Conservation (phyloP, 2,113 vertebrate genomes). For the Aythya baeri region DNA sequence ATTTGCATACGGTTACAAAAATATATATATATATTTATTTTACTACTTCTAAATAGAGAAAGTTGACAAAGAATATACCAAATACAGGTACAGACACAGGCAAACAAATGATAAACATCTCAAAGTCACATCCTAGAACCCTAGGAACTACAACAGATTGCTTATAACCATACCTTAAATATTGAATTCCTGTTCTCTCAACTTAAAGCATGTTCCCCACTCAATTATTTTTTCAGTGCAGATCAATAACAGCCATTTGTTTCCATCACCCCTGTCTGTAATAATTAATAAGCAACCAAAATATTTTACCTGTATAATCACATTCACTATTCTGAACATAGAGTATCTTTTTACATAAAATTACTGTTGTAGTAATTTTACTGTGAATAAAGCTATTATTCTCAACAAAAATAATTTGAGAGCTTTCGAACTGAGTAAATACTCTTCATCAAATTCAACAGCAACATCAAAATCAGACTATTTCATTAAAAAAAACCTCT, state of each 20-base stretch:
- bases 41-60: neutral
- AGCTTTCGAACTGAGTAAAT: neutral
- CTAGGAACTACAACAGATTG: neutral
- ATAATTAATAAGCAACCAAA: neutral
- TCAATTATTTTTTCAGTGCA: conserved; percentile 32
- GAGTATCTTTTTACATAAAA: neutral
- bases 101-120: neutral
- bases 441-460: neutral
- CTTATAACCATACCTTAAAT: neutral
- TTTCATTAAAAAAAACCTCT: neutral
- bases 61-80: neutral
- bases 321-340: neutral
- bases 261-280: neutral
- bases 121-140: neutral
- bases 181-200: neutral
- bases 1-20: neutral
- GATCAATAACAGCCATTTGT: neutral
- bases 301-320: neutral
- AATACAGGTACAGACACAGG: neutral
- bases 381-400: neutral
- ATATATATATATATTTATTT: neutral
- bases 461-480: rapidly evolving
- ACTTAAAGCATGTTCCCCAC: neutral
- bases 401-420: neutral
- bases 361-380: neutral